Base-by-base conservation (phyloP, 2,113 vertebrate genomes). In the Hemichromis elongatus region DNA sequence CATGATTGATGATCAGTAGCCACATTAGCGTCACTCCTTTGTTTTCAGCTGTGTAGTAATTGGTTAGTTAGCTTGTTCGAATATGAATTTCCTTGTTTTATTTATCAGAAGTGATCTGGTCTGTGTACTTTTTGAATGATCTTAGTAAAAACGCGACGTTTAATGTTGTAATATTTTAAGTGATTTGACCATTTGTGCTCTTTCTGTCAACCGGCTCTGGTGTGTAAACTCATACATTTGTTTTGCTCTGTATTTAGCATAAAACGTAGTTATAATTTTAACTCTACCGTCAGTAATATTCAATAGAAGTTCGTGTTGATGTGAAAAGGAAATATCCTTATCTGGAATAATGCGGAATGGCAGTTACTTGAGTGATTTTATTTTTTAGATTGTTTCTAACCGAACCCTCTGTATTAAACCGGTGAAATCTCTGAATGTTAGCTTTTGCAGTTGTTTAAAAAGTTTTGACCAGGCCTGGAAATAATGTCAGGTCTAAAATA, bases 21-120 rank as follows among this genome's bases (percentile, higher is more conserved):
- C 18, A 61, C 66, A 9, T 79, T 83, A 84, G 81, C 78, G 24
- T 79, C 37, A 16, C 35, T 12, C 53, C 55, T 89, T 94, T 93
- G 92, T 94, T 86, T 70, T 88, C 50, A 61, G 9, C 1, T 5
- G 52, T 79, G 50, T 9, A 35, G 24, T 35, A 13, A 6, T 21
- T 37, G 59, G 26, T 18, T 79, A 10, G 30, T 54, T 40, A 12
- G 21, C 11, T 13, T 6, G 18, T 7, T 24, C 3, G 21, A 11
- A 1, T 54, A n/a, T 19, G 2, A 3, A 3, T 63, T 6, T 24
- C 9, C 3, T 7, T 35, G 18, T 59, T 57, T 28, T 52, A n/a
- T 68, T 13, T 10, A 50, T 16, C 21, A 45, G 6, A 26, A n/a
- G 30, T 37, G 12, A 53, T 13, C 3, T n/a, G 18, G 24, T 13